Percentiles rank a stretch among this genome's conserved stretches.
Conservation (phyloP, 2,888 invertebrate species). For the Therioaphis trifolii region DNA sequence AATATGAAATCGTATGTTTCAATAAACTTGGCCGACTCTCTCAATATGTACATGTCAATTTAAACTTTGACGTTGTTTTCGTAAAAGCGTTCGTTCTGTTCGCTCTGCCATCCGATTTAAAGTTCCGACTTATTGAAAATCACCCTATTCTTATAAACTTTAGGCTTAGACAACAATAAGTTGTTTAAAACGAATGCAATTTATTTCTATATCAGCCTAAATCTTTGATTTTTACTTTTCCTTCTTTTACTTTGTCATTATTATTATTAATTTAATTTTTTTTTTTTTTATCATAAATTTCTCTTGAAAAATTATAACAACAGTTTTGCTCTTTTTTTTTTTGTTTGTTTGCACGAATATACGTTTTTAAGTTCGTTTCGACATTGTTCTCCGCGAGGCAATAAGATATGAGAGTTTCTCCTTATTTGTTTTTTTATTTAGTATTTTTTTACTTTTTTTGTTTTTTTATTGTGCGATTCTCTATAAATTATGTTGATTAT, state of each 20-base stretch:
- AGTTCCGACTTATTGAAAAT: conserved; percentile 18
- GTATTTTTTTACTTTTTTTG: too few species aligned
- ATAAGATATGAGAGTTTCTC: not conserved
- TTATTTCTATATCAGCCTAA: conserved; percentile 20
- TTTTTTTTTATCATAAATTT: conserved; percentile 15
- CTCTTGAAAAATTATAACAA: not conserved
- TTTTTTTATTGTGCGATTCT: not conserved
- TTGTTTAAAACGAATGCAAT: conserved; percentile 21
- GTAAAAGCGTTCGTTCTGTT: not conserved
- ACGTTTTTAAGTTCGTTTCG: not conserved
- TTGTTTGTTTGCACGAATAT: conserved; percentile 7
- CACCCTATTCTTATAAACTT: not conserved
- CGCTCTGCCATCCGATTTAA: conserved; percentile 2
- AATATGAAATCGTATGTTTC: not conserved
- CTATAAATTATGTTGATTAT: conserved; percentile 59
- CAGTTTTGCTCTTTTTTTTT: not conserved
- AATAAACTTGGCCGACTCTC: not conserved
- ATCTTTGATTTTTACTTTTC: not conserved
- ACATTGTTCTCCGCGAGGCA: not conserved
- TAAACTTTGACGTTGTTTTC: conserved; percentile 17
- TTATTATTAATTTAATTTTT: too few species aligned
- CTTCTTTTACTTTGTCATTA: too few species aligned
- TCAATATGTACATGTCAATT: conserved; percentile 25
- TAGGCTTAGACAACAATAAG: conserved; percentile 3
- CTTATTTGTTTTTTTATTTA: not conserved